phyloP scores from a whole-genome alignment of 2,888 invertebrate genomes.

The Ganaspis brasiliensis region DNA sequence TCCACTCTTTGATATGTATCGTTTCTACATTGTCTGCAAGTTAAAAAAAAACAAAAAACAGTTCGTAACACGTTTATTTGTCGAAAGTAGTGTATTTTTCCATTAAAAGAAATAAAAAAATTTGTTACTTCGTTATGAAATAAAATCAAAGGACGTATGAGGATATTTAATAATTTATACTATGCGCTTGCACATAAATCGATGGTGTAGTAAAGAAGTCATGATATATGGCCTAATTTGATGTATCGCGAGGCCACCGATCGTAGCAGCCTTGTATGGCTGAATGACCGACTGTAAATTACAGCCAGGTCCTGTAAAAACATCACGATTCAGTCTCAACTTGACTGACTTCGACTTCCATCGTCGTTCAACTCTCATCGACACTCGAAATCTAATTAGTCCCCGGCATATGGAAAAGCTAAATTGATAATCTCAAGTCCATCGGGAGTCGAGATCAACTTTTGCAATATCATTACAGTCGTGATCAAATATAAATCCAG shows the following conservation, averaged over 20 bases:
- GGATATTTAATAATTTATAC: slow-evolving; percentile 80
- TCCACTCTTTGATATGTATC: slow-evolving; percentile 24
- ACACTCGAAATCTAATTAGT: slow-evolving; percentile 69
- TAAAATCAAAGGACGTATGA: slow-evolving; percentile 53
- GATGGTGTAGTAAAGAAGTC: slow-evolving; percentile 75
- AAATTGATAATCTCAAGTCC: slow-evolving; percentile 46
- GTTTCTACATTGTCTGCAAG: not conserved
- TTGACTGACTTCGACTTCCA: slow-evolving; percentile 70
- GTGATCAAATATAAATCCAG: not conserved
- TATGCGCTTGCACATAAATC: slow-evolving; percentile 79
- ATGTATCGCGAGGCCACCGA: slow-evolving; percentile 78
- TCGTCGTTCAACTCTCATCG: slow-evolving; percentile 74
- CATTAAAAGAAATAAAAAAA: not conserved
- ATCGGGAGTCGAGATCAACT: slow-evolving; percentile 20
- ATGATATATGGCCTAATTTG: slow-evolving; percentile 80
- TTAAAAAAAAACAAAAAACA: not conserved
- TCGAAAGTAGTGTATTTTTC: not conserved
- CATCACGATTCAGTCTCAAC: slow-evolving; percentile 61
- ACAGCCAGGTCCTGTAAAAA: slow-evolving; percentile 78
- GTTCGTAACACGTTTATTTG: not conserved
- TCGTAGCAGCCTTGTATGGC: slow-evolving; percentile 76
- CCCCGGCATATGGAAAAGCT: slow-evolving; percentile 44
- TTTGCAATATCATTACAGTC: slow-evolving; percentile 14
- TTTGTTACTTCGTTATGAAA: slow-evolving; percentile 11
- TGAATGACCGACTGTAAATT: slow-evolving; percentile 80